Base-by-base conservation (phyloP, 2,888 invertebrate species). In the Cabera pusaria region DNA sequence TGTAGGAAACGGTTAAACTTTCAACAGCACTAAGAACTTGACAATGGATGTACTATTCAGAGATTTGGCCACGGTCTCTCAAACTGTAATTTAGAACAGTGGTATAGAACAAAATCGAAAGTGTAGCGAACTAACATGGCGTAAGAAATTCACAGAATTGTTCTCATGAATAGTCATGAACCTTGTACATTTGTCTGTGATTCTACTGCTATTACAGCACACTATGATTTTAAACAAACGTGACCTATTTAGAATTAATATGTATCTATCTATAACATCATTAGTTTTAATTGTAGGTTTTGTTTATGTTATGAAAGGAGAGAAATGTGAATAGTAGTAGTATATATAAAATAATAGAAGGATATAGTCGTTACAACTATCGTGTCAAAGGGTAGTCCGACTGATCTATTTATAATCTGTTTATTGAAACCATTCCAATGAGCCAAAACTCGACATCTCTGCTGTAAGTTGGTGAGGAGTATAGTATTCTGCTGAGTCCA, bases 91-190 rank as follows among this genome's bases (percentile, higher is more conserved):
- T 44, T 31, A 35, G 29, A 41, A 46, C 42, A 32, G 14, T 29
- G 43, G 34, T 45, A 41, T 29, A 35, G 28, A 37, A 39, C 44
- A 41, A 48, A 50, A 53, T 46, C 40, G 50, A 50, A 53, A 50
- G 53, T 48, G 32, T 39, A 41, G 21, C 35, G 33, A 32, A 37
- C 35, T 11, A 12, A 18, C 32, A 37, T 37, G 32, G 37, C 39
- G 34, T 39, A 33, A 44, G 49, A 49, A 49, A 44, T 52, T 49
- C 52, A 31, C 43, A 49, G 44, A 47, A 39, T 31, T 35, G 38
- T 45, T 49, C 49, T 28, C 38, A 47, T 52, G 36, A 52, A 52
- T 49, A 49, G 37, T 17, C 36, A 49, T 36, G 47, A 43, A 22
- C 22, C 24, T 29, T 44, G 43, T 40, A 22, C 14, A 14, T 14